Evolutionary conservation across 2,888 invertebrate genomes (phyloP), one percentile per base, ranked within the genome.

Genomic region (Limnephilus auricula): DNA sequence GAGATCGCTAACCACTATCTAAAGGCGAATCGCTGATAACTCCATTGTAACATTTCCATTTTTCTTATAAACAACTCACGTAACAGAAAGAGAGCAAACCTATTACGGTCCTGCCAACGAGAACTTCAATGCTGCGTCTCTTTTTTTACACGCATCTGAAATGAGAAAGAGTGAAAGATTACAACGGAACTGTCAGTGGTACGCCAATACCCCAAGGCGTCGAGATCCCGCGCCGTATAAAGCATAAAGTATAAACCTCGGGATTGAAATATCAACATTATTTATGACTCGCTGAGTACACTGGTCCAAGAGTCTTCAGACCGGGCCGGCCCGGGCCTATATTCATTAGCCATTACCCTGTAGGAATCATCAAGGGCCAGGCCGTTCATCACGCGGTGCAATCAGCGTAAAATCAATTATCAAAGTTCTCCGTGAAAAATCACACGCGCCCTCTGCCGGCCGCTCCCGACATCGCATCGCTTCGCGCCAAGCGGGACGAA

Each of bases 231-330:
- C 85, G 85, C 40, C 40, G 82, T 32, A 30, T n/a, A 84, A 40
- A 31, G 84, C 84, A 84, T n/a, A 34, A 85, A 84, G 91, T 89
- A 82, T 84, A n/a, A n/a, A 65, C 25, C 65, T 65, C 25, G 86
- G 90, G 89, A 92, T 92, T 92, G 92, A 92, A 92, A 92, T 86
- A 92, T 92, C 92, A 92, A 88, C 87, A 83, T 89, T 91, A 92
- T 92, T 92, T 92, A 92, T 91, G 89, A 88, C 89, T 37, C 32
- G 50, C 79, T 89, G 91, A 85, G 87, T 92, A 90, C 90, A 90
- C 90, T 45, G n/a, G 45, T 40, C 65, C 65, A 25, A n/a, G 40
- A 40, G 65, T 65, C 65, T 65, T 65, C 1, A 25, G 65, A n/a
- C 25, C n/a, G 65, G 40, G 13, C 50, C 50, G 50, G 84, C 34